These are phyloP conservation scores for Grallaria varia DNA, from an alignment of 2,113 vertebrate genomes.

Conservation along the genomic window DNA sequence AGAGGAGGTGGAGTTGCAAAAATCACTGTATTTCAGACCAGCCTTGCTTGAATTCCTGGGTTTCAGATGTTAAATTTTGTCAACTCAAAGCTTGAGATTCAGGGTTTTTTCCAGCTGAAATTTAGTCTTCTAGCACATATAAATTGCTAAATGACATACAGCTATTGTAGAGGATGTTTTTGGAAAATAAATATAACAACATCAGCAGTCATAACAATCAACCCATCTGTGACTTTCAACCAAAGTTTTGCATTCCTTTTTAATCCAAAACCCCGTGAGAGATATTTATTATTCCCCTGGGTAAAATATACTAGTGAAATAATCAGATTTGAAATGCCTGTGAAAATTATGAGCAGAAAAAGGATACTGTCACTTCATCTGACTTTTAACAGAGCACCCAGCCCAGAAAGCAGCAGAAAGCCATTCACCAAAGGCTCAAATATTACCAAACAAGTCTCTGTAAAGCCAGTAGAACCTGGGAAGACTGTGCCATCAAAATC, in stretches of 20 bases:
- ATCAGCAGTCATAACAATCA: neutral
- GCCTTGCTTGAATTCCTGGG: neutral
- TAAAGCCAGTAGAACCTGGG: neutral
- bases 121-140: neutral
- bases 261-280: constrained; percentile 6
- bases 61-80: neutral
- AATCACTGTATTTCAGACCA: neutral
- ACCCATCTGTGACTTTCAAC: neutral
- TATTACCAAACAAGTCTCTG: neutral
- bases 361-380: constrained; percentile 32
- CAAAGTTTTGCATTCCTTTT: constrained; percentile 17
- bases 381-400: constrained; percentile 3
- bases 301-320: constrained; percentile 17
- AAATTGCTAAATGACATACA: neutral
- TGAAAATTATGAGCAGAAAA: constrained; percentile 15
- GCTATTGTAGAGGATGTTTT: neutral
- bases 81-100: neutral
- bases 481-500: neutral
- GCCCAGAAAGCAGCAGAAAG: constrained; percentile 2
- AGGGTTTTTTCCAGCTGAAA: neutral
- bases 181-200: constrained; percentile 25
- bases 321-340: constrained; percentile 29
- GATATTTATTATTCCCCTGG: constrained; percentile 7
- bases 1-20: constrained; percentile 2
- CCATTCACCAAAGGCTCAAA: neutral